A percentile compares a stretch with the other conserved stretches of the same genome.
phyloP scores from a whole-genome alignment of 1,140 invertebrate species.

The Trachymyrmex septentrionalis region DNA sequence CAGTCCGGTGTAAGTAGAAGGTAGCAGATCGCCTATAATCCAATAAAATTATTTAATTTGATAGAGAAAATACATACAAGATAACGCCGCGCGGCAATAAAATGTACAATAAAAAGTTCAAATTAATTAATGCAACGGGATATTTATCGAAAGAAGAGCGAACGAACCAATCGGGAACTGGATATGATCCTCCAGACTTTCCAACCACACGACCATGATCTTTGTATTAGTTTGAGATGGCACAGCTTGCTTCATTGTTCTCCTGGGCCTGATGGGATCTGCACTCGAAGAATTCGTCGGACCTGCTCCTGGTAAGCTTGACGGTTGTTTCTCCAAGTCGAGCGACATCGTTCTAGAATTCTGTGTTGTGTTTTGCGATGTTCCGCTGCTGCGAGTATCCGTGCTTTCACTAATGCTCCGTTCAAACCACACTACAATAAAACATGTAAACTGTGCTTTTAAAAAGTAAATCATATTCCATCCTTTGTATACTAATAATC shows the following conservation, averaged over 20 bases:
- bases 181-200: slow-evolving; percentile 96
- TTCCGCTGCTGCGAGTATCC: slow-evolving; percentile 75
- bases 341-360: slow-evolving; percentile 90
- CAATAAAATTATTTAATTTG: background rate
- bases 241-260: slow-evolving; percentile 87
- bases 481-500: background rate
- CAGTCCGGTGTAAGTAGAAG: slow-evolving; percentile 92
- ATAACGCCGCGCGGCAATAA: background rate
- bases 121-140: background rate
- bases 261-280: slow-evolving; percentile 82
- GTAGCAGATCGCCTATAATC: slow-evolving; percentile 90
- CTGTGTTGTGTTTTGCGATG: slow-evolving; percentile 80
- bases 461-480: background rate
- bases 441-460: slow-evolving; percentile 26
- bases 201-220: slow-evolving; percentile 97
- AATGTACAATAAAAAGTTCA: slow-evolving; percentile 26
- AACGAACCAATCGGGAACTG: slow-evolving; percentile 94
- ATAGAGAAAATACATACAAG: slow-evolving; percentile 12
- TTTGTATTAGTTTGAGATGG: slow-evolving; percentile 91
- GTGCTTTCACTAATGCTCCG: slow-evolving; percentile 87
- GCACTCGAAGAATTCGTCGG: slow-evolving; percentile 82
- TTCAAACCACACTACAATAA: slow-evolving; percentile 87
- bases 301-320: slow-evolving; percentile 85
- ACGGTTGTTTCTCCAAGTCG: slow-evolving; percentile 89
- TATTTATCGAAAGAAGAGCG: background rate